Conservation (phyloP, 2,113 vertebrate genomes). For the Redunca redunca region DNA sequence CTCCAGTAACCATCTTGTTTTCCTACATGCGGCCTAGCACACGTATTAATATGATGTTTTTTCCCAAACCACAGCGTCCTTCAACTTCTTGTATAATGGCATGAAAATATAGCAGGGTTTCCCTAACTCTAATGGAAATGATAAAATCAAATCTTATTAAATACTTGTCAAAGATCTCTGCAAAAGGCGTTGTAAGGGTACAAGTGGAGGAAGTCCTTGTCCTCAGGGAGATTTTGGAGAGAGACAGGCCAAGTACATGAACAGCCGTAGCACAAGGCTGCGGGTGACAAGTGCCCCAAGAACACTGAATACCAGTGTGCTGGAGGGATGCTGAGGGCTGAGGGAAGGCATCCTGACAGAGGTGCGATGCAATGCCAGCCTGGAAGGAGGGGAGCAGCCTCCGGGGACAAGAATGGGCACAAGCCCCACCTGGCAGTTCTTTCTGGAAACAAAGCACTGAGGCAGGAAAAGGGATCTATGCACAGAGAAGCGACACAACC, state of each 20-base stretch:
- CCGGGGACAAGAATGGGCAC: neutral
- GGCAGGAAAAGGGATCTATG: neutral
- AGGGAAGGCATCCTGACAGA: neutral
- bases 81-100: neutral
- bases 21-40: neutral
- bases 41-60: fast-evolving
- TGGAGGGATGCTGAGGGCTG: fast-evolving
- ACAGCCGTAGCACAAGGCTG: neutral
- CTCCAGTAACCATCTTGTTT: neutral
- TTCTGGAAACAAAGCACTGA: neutral
- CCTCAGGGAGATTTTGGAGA: neutral
- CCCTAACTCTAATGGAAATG: neutral
- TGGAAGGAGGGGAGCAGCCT: neutral
- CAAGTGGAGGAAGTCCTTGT: neutral
- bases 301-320: neutral
- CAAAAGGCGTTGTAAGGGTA: neutral
- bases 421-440: neutral
- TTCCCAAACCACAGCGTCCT: neutral
- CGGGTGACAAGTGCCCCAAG: neutral
- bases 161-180: neutral
- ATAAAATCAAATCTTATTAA: neutral
- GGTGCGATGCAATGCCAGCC: neutral
- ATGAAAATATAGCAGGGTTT: neutral
- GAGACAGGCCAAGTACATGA: neutral
- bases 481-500: neutral